Base-by-base conservation (phyloP, 2,888 invertebrate species). In the Stictocephala bisonia region DNA sequence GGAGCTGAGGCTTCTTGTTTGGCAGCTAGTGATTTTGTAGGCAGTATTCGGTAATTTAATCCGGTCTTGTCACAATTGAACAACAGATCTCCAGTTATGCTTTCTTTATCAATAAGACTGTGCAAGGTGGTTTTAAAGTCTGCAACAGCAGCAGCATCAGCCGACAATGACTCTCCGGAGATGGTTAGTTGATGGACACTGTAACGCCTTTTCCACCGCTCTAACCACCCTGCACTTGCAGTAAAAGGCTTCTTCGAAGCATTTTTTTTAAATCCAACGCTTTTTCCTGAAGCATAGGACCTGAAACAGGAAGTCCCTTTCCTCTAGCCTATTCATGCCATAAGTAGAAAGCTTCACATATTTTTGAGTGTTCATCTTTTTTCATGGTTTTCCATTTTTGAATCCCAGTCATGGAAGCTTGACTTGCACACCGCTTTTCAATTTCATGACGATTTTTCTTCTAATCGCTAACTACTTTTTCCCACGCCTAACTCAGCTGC, bases 1-100 rank as follows among this genome's bases (percentile, higher is more conserved):
- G 75, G 75, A 29, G 76, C 79, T 27, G 74, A 50, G 31, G 71
- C 44, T 76, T 79, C 78, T 15, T 35, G 9, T 26, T 50, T 67
- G n/a, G 71, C 51, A 15, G 71, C 31, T 1, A 75, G 44, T 15
- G 40, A 73, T 71, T 71, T 75, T 68, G 72, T 31, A 15, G 73
- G 69, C 48, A 73, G 50, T 13, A 64, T 73, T 71, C 60, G 66
- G 31, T 69, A 75, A 40, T 71, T 71, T 4, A 75, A 51, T 3
- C 71, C 73, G 22, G 73, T 75, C 50, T 75, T 60, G 18, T 73
- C 72, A 27, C 69, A 60, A 6, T 66, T 70, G 66, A 70, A 75
- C 27, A 74, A 20, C 56, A 26, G 41, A 56, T 73, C 58, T 13
- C 67, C 18, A 29, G 72, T 24, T 41, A 51, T 50, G 20, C 53